These are phyloP conservation scores for Bucorvus abyssinicus DNA, from an alignment of 2,797 vertebrate genomes.

Conservation along the genomic window DNA sequence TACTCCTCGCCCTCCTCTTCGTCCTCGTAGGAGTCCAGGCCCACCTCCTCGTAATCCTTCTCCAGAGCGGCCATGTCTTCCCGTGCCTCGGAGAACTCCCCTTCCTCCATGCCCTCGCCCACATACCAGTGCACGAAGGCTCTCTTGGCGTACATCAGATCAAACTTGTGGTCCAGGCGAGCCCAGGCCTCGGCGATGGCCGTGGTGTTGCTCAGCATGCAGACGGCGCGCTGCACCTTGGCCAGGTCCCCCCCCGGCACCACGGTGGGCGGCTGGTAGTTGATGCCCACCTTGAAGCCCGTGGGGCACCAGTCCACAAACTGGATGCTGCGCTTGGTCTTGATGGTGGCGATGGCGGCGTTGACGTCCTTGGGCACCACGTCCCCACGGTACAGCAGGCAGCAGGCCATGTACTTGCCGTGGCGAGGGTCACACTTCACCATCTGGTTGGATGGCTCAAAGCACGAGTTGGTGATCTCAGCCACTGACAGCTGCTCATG, in stretches of 20 bases:
- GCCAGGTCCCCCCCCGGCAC: conserved; percentile 85
- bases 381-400: conserved; percentile 79
- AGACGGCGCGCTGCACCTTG: conserved; percentile 87
- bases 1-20: conserved; percentile 54
- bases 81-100: conserved; percentile 86
- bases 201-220: conserved; percentile 89
- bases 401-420: conserved; percentile 75
- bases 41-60: background rate
- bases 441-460: conserved; percentile 82
- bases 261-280: conserved; percentile 86
- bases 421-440: conserved; percentile 76
- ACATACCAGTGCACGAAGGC: conserved; percentile 88
- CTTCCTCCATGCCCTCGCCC: conserved; percentile 88
- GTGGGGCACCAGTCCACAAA: conserved; percentile 84
- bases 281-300: conserved; percentile 65
- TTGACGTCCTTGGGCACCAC: conserved; percentile 84
- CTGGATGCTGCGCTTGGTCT: conserved; percentile 84
- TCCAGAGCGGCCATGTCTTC: conserved; percentile 82
- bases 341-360: conserved; percentile 82
- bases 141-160: conserved; percentile 88
- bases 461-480: conserved; percentile 61
- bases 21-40: conserved; percentile 40
- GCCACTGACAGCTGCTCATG: background rate
- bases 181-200: conserved; percentile 87
- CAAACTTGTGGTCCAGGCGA: conserved; percentile 86